These are phyloP conservation scores for Nothobranchius furzeri DNA, from an alignment of 2,113 vertebrate species.

Conservation along the genomic window DNA sequence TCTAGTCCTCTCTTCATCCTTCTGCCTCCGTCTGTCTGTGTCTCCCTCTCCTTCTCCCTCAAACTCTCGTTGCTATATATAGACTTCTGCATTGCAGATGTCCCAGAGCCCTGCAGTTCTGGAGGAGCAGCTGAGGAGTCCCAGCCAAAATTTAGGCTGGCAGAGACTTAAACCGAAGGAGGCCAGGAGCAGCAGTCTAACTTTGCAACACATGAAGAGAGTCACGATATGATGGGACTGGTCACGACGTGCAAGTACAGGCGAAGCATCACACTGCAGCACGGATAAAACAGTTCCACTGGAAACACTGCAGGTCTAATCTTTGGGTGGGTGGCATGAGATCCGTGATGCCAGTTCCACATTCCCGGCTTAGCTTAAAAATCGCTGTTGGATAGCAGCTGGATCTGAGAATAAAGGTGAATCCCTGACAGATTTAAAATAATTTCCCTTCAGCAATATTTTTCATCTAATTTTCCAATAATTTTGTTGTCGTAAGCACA, in stretches of 20 bases:
- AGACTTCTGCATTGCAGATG: slow-evolving; percentile 85
- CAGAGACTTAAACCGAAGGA: slow-evolving; percentile 15
- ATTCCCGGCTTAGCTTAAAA: background rate
- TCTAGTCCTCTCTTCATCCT: slow-evolving; percentile 18
- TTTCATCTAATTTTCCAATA: too few species aligned
- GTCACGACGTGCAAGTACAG: slow-evolving; percentile 9
- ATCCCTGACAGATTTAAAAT: background rate
- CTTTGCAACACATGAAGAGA: slow-evolving; percentile 12
- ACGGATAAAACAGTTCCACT: slow-evolving; percentile 46
- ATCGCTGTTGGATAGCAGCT: background rate
- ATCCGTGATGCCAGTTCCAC: background rate
- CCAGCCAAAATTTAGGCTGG: slow-evolving; percentile 46
- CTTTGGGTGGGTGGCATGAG: slow-evolving; percentile 19
- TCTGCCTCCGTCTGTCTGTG: slow-evolving; percentile 17
- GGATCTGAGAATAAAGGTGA: background rate
- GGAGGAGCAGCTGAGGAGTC: slow-evolving; percentile 52
- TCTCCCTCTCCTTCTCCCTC: slow-evolving; percentile 16
- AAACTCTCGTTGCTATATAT: slow-evolving; percentile 77
- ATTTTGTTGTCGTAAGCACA: too few species aligned
- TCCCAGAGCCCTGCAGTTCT: slow-evolving; percentile 74
- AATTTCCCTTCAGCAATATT: too few species aligned
- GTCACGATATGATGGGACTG: slow-evolving; percentile 1
- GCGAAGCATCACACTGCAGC: slow-evolving; percentile 53
- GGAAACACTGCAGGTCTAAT: slow-evolving; percentile 61
- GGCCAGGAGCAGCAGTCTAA: slow-evolving; percentile 11